Conservation (phyloP, 2,113 vertebrate genomes). For the Coryphaenoides rupestris region DNA sequence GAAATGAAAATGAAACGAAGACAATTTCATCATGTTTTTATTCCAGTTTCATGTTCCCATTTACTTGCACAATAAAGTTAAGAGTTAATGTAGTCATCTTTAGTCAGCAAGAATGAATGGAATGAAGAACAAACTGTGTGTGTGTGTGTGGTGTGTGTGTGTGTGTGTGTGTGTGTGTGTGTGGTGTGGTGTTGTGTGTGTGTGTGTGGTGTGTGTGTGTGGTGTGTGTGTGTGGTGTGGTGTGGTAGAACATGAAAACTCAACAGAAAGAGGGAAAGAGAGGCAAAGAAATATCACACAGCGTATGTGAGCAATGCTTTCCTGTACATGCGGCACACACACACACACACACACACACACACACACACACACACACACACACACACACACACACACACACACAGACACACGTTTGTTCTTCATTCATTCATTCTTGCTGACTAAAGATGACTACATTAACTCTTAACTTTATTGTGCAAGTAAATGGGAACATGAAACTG, state of each 20-base stretch:
- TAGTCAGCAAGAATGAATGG: slow-evolving; percentile 44
- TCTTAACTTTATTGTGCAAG: slow-evolving; percentile 57
- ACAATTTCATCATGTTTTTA: slow-evolving; percentile 33
- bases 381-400: slow-evolving; percentile 5
- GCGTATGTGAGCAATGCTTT: too few relatives aligned
- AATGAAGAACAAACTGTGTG: too few relatives aligned
- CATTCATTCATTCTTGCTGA: slow-evolving; percentile 41
- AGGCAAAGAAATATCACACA: slow-evolving; percentile 24
- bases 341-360: slow-evolving; percentile 10
- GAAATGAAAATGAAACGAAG: slow-evolving; percentile 16
- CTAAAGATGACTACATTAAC: slow-evolving; percentile 46
- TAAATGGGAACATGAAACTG: slow-evolving; percentile 68
- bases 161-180: too few relatives aligned
- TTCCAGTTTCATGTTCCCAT: slow-evolving; percentile 70
- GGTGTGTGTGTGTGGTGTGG: too few relatives aligned
- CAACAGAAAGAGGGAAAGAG: too few relatives aligned
- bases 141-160: slow-evolving; percentile 11
- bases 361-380: too few relatives aligned
- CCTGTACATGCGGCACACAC: too few relatives aligned
- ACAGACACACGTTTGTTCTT: too few relatives aligned
- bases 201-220: slow-evolving; percentile 17
- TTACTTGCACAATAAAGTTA: slow-evolving; percentile 60
- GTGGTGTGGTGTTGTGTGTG: too few relatives aligned
- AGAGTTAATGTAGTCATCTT: slow-evolving; percentile 46
- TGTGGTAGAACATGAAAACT: too few relatives aligned